Conservation (phyloP, 1,140 invertebrate genomes). For the Hyles euphorbiae region DNA sequence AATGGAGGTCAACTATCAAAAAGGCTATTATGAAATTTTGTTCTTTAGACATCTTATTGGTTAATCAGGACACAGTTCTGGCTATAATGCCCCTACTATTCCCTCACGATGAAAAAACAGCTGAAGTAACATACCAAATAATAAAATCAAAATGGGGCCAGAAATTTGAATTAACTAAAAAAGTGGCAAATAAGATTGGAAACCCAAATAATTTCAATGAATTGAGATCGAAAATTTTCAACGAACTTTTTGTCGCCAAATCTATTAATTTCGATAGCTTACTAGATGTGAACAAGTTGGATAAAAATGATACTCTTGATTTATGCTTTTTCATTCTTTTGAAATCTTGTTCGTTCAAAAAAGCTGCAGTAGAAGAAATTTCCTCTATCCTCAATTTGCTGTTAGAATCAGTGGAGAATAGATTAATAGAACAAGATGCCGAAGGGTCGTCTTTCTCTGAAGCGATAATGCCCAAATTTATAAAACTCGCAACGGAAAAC, state of each 20-base stretch:
- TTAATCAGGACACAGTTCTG: conserved; percentile 63
- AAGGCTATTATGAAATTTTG: conserved; percentile 64
- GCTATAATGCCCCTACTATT: conserved; percentile 78
- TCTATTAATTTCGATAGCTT: conserved; percentile 39
- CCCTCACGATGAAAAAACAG: conserved; percentile 69
- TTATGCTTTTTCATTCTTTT: conserved; percentile 51
- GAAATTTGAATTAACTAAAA: conserved; percentile 56
- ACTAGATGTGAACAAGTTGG: conserved; percentile 43
- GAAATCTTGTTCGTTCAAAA: conserved; percentile 48
- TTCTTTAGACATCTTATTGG: conserved; percentile 44
- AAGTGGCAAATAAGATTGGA: conserved; percentile 47
- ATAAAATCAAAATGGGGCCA: conserved; percentile 69
- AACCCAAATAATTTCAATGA: conserved; percentile 35
- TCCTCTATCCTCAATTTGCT: conserved; percentile 41
- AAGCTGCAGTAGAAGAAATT: conserved; percentile 37
- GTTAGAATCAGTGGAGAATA: conserved; percentile 49
- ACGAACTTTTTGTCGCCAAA: conserved; percentile 45
- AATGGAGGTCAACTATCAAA: conserved; percentile 58
- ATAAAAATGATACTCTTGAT: conserved; percentile 46
- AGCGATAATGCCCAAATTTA: conserved; percentile 47
- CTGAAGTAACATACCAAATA: conserved; percentile 69
- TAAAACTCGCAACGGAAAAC: conserved; percentile 47
- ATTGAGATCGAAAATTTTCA: conserved; percentile 47
- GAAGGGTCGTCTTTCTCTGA: conserved; percentile 37
- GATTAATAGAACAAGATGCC: conserved; percentile 42